Evolutionary conservation across 2,888 invertebrate species (phyloP), one percentile per base, ranked within the genome.

Genomic region (Agonum fuliginosum): DNA sequence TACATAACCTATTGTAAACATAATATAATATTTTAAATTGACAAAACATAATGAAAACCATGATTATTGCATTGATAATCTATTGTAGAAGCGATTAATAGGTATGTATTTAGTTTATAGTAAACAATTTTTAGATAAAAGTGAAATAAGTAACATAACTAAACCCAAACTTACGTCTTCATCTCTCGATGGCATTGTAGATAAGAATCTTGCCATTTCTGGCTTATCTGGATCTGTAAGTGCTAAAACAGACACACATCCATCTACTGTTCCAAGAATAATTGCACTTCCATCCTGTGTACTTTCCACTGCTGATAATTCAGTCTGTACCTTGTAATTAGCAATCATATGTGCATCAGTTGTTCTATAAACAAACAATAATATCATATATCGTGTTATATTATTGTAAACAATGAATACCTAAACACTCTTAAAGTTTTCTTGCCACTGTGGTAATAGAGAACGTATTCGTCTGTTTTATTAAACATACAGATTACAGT

Each of bases 361-460:
- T 8, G 97, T 94, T 82, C 97, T 94, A 84, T n/a, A n/a, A n/a
- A n/a, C n/a, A n/a, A n/a, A n/a, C n/a, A n/a, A n/a, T n/a, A n/a
- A n/a, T n/a, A n/a, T n/a, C n/a, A n/a, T n/a, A n/a, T n/a, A n/a
- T n/a, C n/a, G n/a, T n/a, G n/a, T n/a, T n/a, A n/a, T n/a, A n/a
- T 54, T 54, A 19, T 12, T 37, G 14, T 3, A 79, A 43, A 3
- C 22, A 65, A 24, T 62, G 78, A 82, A 82, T 86, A 93, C 92
- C 96, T 92, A 86, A 98, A 98, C 0, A 98, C 94, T 78, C 98
- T 90, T 73, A 99, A 90, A 0, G 98, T 98, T 86, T 97, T 96
- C 82, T 95, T 92, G 0, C 98, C 98, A 81, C 97, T 96, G 85
- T 99, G 98, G 84, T 99, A 99, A 85, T 99, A 99, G 67, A 98